Percentiles rank a stretch among this genome's conserved stretches.
These are phyloP conservation scores for Cyclura pinguis DNA, from an alignment of 2,797 vertebrate genomes.

Conservation along the genomic window DNA sequence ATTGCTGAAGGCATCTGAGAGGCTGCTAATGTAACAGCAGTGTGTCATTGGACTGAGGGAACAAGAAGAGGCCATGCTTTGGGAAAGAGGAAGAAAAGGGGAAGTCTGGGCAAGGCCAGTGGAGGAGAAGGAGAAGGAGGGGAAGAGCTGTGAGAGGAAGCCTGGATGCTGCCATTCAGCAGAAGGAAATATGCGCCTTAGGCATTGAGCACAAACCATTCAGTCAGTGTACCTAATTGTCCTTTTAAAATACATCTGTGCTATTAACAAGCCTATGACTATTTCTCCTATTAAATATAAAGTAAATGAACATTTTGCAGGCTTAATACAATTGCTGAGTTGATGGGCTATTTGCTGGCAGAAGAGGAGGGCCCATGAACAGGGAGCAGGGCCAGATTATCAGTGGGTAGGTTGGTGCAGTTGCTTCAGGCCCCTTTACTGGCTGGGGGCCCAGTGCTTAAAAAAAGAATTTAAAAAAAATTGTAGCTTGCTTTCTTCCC, in stretches of 20 bases:
- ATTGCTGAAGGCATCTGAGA: conserved; percentile 10
- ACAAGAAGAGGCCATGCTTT: fast-evolving
- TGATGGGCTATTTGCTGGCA: background rate
- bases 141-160: background rate
- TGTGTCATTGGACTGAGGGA: background rate
- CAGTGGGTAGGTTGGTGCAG: too few relatives aligned
- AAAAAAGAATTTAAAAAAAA: too few relatives aligned
- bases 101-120: background rate
- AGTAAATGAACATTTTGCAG: conserved; percentile 48
- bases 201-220: conserved; percentile 20
- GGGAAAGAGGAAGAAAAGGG: background rate
- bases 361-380: background rate
- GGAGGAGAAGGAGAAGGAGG: background rate
- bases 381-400: background rate
- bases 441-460: too few relatives aligned
- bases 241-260: conserved; percentile 31
- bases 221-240: conserved; percentile 47
- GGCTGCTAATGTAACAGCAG: background rate
- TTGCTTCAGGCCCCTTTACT: too few relatives aligned
- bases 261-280: conserved; percentile 28
- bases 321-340: background rate
- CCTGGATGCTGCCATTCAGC: too few relatives aligned
- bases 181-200: fast-evolving
- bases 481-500: too few relatives aligned
- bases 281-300: conserved; percentile 41